These are phyloP conservation scores for Oryzias javanicus DNA, from an alignment of 2,113 vertebrate species.

Conservation along the genomic window DNA sequence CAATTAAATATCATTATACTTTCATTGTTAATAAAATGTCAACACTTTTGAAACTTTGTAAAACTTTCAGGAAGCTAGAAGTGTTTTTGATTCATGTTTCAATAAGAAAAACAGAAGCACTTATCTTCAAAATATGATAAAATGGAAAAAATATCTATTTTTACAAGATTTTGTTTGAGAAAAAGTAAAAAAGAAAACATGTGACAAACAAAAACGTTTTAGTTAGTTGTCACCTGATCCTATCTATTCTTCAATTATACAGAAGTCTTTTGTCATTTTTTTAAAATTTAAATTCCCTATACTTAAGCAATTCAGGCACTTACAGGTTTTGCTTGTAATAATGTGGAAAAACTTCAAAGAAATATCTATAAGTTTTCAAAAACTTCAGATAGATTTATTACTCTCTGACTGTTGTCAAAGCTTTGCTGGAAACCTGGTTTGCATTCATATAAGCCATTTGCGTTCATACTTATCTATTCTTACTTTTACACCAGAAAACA, in stretches of 20 bases:
- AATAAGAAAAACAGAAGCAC: too few species aligned
- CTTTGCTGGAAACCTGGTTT: background rate
- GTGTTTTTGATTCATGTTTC: background rate
- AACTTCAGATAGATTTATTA: background rate
- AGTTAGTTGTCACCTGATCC: too few species aligned
- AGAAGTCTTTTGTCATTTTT: too few species aligned
- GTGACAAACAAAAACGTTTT: too few species aligned
- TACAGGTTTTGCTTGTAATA: background rate
- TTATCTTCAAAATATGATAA: too few species aligned
- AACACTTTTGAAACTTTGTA: background rate
- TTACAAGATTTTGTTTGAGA: too few species aligned
- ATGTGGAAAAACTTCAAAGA: background rate
- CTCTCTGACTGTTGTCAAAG: background rate
- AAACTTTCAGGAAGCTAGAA: background rate
- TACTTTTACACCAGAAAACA: background rate
- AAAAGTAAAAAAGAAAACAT: too few species aligned
- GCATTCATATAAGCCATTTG: background rate
- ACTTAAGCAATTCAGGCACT: too few species aligned
- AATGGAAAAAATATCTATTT: too few species aligned
- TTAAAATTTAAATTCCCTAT: too few species aligned
- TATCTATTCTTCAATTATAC: too few species aligned
- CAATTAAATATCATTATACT: background rate
- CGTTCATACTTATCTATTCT: too few species aligned
- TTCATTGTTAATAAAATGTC: background rate
- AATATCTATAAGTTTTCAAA: background rate